Conservation (phyloP, 2,113 vertebrate genomes). For the Periophthalmus modestus region DNA sequence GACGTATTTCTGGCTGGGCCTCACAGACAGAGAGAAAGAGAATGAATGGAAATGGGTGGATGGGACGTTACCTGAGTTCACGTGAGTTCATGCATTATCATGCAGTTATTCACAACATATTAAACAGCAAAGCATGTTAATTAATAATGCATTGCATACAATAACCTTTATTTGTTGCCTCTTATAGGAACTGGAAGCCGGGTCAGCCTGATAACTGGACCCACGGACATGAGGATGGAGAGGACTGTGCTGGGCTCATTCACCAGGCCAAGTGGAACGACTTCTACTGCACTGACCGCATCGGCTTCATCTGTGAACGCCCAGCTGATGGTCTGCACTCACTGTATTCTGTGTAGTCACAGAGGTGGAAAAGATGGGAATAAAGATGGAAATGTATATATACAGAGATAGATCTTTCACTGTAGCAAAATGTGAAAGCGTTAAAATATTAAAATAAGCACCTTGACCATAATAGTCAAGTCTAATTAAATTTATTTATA, state of each 20-base stretch:
- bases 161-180: constrained; percentile 7
- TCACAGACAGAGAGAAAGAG: constrained; percentile 86
- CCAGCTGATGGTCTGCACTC: constrained; percentile 75
- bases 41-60: constrained; percentile 93
- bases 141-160: not conserved
- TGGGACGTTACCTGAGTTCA: constrained; percentile 83
- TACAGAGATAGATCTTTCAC: not conserved
- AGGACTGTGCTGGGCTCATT: constrained; percentile 92
- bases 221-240: constrained; percentile 83
- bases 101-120: not conserved
- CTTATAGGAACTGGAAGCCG: constrained; percentile 88
- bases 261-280: constrained; percentile 92
- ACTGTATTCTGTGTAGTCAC: not conserved
- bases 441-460: not conserved
- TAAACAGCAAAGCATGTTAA: not conserved
- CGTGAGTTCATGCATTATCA: constrained; percentile 72
- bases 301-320: constrained; percentile 92
- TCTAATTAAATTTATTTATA: no score
- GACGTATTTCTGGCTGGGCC: constrained; percentile 92
- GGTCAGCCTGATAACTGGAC: constrained; percentile 98
- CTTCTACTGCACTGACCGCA: constrained; percentile 91
- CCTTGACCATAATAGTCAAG: no score
- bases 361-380: not conserved
- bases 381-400: not conserved
- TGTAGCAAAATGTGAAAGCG: not conserved